Percentiles rank a stretch among this genome's conserved stretches.
Evolutionary conservation across 2,888 invertebrate species (phyloP).

Genomic region (Drosophila longiperda): DNA sequence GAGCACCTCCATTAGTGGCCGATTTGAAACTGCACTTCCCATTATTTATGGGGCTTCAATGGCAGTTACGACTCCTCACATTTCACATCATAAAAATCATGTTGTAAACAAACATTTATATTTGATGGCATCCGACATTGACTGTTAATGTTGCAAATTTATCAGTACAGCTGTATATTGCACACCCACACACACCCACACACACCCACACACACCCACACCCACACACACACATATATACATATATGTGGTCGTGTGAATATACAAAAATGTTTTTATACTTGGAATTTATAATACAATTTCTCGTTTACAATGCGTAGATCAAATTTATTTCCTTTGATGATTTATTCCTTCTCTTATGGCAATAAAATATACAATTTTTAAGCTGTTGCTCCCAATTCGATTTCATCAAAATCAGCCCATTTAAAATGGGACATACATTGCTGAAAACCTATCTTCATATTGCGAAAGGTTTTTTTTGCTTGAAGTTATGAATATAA

Average conservation of each 20-base stretch:
- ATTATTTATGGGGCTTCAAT: slow-evolving; percentile 42
- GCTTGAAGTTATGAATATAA: not conserved
- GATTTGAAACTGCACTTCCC: slow-evolving; percentile 42
- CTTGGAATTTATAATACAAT: slow-evolving; percentile 1
- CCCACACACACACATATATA: not conserved
- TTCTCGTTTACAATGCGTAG: slow-evolving; percentile 1
- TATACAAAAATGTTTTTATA: not conserved
- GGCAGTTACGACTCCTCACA: slow-evolving; percentile 16
- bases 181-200: not conserved
- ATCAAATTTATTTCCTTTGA: not conserved
- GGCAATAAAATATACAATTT: slow-evolving; percentile 1
- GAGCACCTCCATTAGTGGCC: slow-evolving; percentile 49
- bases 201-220: not conserved
- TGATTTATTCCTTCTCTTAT: not conserved
- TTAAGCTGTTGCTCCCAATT: not conserved
- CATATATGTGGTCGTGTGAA: not conserved
- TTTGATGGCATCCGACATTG: slow-evolving; percentile 18
- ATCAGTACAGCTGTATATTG: not conserved
- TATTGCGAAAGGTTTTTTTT: not conserved
- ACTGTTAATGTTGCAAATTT: slow-evolving; percentile 10
- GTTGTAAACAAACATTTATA: slow-evolving; percentile 41
- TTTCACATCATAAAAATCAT: slow-evolving; percentile 36
- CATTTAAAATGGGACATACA: not conserved
- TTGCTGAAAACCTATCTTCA: not conserved
- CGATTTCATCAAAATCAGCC: not conserved